Base-by-base conservation (phyloP, 2,113 vertebrate genomes). In the Aepyceros melampus region DNA sequence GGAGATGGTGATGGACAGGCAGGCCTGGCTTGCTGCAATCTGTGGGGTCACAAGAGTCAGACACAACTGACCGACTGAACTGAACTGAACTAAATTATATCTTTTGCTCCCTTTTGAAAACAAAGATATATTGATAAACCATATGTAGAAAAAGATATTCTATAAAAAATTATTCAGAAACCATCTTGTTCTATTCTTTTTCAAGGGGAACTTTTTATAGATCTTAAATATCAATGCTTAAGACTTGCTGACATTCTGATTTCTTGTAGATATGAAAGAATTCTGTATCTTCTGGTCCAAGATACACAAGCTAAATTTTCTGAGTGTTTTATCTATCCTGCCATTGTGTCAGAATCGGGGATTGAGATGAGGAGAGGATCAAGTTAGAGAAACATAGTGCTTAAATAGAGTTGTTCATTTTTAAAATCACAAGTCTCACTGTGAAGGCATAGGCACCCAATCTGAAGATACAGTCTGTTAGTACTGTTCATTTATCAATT, bases 61-160 rank as follows among this genome's bases (percentile, higher is more conserved):
- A 71, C n/a, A 40, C 1, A 0, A 71, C n/a, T 23, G 19, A 71
- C 19, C 0, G 0, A 40, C n/a, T 74, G 67, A 71, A 23, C 9
- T 36, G 19, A 71, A 36, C 5, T 71, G 10, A 71, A n/a, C 62
- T 64, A 17, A 71, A 47, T n/a, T n/a, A n/a, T n/a, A n/a, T 47
- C 19, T 95, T 76, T 76, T 96, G 45, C 7, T 85, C 31, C 31
- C 7, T 89, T 91, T 94, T 40, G 58, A 94, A 43, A 89, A 60
- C 29, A 91, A 74, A 45, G 33, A 53, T 82, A 14, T 62, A 85
- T 91, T 13, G 19, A 27, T 58, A 89, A 81, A 47, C 14, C 17
- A 94, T 47, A 81, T 53, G 25, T 91, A 91, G 3, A 95, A 93
- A 49, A 79, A 79, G 33, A 47, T 43, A 9, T 25, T 87, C 25